These are phyloP conservation scores for Ephialtes manifestator DNA, from an alignment of 2,888 invertebrate species.

Conservation along the genomic window DNA sequence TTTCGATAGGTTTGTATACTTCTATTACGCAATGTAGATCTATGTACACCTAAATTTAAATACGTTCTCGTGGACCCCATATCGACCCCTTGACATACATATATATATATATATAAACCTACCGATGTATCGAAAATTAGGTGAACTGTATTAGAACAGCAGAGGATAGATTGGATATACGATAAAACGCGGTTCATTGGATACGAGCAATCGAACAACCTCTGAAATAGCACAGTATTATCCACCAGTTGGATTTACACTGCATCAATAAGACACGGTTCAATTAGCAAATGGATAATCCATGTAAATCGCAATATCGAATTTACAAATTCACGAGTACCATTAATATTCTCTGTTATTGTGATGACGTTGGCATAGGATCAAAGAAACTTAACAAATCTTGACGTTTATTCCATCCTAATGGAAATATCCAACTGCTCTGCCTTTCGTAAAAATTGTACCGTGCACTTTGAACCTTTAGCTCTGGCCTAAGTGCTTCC, in stretches of 20 bases:
- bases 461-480: slow-evolving; percentile 27
- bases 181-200: slow-evolving; percentile 19
- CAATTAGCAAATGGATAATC: slow-evolving; percentile 20
- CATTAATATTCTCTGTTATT: neutral
- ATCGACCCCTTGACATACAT: no score
- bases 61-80: no score
- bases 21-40: no score
- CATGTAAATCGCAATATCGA: neutral
- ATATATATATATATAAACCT: no score
- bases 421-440: slow-evolving; percentile 25
- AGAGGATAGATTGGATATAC: slow-evolving; percentile 2
- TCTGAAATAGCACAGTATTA: neutral
- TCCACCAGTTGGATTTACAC: neutral
- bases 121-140: neutral
- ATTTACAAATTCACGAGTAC: neutral
- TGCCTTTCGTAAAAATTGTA: slow-evolving; percentile 14
- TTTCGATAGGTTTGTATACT: no score
- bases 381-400: neutral
- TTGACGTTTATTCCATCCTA: neutral
- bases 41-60: no score
- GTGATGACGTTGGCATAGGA: neutral
- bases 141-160: slow-evolving; percentile 6
- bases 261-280: slow-evolving; percentile 5
- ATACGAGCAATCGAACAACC: slow-evolving; percentile 17
- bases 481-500: slow-evolving; percentile 23